These are phyloP conservation scores for Scaptomyza montana DNA, from an alignment of 1,140 invertebrate genomes.

Conservation along the genomic window DNA sequence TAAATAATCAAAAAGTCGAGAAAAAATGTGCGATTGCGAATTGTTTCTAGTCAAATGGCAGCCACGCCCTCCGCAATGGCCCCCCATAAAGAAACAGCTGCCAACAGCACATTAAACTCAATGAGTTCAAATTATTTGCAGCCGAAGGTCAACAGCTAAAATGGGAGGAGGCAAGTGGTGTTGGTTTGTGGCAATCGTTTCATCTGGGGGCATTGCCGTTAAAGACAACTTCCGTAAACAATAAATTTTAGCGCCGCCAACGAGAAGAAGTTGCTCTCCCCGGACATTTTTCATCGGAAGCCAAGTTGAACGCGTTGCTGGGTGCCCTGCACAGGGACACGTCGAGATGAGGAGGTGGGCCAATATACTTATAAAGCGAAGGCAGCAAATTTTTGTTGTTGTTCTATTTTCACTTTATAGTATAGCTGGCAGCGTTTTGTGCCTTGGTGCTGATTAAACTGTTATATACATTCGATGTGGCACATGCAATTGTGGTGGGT, in stretches of 20 bases:
- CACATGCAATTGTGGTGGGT: constrained; percentile 1
- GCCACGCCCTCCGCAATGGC: constrained; percentile 12
- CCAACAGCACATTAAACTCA: constrained; percentile 76
- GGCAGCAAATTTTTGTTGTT: not conserved
- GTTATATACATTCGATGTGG: constrained; percentile 40
- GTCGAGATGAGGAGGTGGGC: not conserved
- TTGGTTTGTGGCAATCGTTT: constrained; percentile 13
- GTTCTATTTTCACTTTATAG: not conserved
- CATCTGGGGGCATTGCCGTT: constrained; percentile 62
- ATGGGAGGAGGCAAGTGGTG: not conserved
- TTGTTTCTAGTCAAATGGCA: constrained; percentile 19
- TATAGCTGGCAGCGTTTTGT: constrained; percentile 23
- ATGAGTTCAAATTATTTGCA: constrained; percentile 81
- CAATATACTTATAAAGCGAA: constrained; percentile 11
- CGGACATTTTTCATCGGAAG: constrained; percentile 18
- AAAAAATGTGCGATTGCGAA: constrained; percentile 16
- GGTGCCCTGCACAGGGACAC: not conserved
- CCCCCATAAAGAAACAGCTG: constrained; percentile 45
- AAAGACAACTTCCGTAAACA: constrained; percentile 80
- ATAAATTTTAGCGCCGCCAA: constrained; percentile 69
- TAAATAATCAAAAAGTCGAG: constrained; percentile 37
- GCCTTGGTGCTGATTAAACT: constrained; percentile 58
- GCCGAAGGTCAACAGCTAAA: constrained; percentile 74
- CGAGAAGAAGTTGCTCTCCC: constrained; percentile 42
- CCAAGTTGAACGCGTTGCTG: constrained; percentile 35